Evolutionary conservation across 2,113 vertebrate genomes (phyloP).

Genomic region (Upupa epops): DNA sequence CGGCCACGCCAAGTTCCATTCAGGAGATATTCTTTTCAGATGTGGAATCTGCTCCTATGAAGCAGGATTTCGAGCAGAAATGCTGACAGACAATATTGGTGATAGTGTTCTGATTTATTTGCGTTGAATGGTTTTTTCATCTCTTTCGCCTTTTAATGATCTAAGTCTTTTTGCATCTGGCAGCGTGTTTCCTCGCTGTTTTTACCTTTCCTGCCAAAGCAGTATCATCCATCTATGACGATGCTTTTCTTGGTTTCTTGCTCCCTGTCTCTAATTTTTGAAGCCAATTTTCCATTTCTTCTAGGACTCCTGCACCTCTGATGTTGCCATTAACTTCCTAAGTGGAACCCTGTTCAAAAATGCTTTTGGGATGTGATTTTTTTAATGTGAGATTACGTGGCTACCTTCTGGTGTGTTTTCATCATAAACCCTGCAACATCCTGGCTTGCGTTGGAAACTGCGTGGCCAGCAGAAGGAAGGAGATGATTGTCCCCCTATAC

Average conservation of each 20-base stretch:
- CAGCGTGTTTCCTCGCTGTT: slow-evolving; percentile 52
- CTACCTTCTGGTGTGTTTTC: slow-evolving; percentile 41
- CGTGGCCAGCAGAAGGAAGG: too few relatives aligned
- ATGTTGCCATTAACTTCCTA: slow-evolving; percentile 65
- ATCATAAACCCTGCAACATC: neutral
- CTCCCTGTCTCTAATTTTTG: slow-evolving; percentile 53
- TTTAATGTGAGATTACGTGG: neutral
- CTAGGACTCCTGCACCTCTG: slow-evolving; percentile 46
- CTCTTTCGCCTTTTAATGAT: slow-evolving; percentile 66
- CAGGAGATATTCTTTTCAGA: slow-evolving; percentile 44
- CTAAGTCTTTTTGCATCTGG: slow-evolving; percentile 67
- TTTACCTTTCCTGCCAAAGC: slow-evolving; percentile 67
- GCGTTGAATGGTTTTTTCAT: slow-evolving; percentile 50
- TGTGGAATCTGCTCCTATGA: slow-evolving; percentile 3
- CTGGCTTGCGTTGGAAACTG: too few relatives aligned
- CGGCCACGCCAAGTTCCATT: slow-evolving; percentile 38
- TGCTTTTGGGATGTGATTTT: slow-evolving; percentile 58
- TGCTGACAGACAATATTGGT: slow-evolving; percentile 32
- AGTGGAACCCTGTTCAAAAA: slow-evolving; percentile 70
- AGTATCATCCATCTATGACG: slow-evolving; percentile 64
- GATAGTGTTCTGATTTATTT: slow-evolving; percentile 62
- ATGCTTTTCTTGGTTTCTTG: slow-evolving; percentile 66
- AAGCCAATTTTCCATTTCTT: slow-evolving; percentile 71
- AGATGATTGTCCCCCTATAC: too few relatives aligned
- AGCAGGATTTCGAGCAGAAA: slow-evolving; percentile 40